Base-by-base conservation (phyloP, 2,113 vertebrate species). In the Columba janthina region DNA sequence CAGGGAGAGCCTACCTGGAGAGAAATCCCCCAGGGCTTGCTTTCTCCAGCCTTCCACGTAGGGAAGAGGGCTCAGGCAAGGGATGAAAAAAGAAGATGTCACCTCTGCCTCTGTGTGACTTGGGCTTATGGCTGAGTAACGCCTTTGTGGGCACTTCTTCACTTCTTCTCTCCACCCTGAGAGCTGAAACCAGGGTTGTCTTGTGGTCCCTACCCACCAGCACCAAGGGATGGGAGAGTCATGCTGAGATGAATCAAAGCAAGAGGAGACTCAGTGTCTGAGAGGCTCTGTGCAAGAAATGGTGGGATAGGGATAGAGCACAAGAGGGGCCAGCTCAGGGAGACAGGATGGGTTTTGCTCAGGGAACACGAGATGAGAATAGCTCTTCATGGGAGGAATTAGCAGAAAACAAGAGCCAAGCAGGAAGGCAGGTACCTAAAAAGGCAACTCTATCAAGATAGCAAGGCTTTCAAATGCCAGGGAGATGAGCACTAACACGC, bases 301-400 rank as follows among this genome's bases (percentile, higher is more conserved):
- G 1, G 16, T 1, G 18, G 42, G 8, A 14, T 8, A 4, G 50
- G 38, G 58, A 71, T 4, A 0, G 0, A 81, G n/a, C 1, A 0
- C 4, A 19, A 19, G n/a, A 21, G n/a, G 31, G 3, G 40, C 29
- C 57, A 20, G n/a, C 42, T 28, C 3, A 1, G 28, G 79, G 13
- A 40, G 26, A 12, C 16, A 5, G 16, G 5, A 17, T 0, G 0
- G 11, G 11, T 31, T 85, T 85, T 46, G 8, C 31, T 56, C 28
- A 15, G 3, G 9, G 51, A 18, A 17, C 17, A n/a, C 9, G 25
- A 20, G 17, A 11, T 10, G n/a, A 70, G 21, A 15, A 38, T 10
- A 60, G 51, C 4, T 60, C 40, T 31, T 26, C 8, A 3, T 10
- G 25, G 60, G 42, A 82, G 38, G 29, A 65, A 20, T 8, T 3